phyloP scores from a whole-genome alignment of 2,888 invertebrate species.

The Entomobrya multifasciata region DNA sequence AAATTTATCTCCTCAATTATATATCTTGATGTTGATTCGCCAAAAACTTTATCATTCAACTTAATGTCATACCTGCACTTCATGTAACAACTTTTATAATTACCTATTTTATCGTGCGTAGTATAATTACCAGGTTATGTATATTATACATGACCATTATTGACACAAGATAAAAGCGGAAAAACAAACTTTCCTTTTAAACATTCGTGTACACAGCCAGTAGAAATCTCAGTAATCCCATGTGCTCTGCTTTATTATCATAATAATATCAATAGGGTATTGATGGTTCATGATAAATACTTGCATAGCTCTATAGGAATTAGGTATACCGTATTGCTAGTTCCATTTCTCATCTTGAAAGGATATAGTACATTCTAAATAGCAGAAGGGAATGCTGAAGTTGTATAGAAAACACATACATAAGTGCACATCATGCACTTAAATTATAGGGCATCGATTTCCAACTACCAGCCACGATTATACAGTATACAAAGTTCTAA shows the following conservation, averaged over 20 bases:
- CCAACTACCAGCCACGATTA: neutral
- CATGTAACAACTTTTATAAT: too few relatives aligned
- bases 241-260: neutral
- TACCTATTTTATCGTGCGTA: too few relatives aligned
- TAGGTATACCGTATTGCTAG: too few relatives aligned
- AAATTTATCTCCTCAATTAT: too few relatives aligned
- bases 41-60: too few relatives aligned
- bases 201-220: too few relatives aligned
- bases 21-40: too few relatives aligned
- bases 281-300: too few relatives aligned
- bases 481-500: neutral
- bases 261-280: neutral
- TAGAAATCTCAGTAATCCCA: neutral
- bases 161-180: slow-evolving; percentile 20
- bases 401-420: neutral
- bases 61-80: too few relatives aligned
- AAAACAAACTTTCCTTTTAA: slow-evolving; percentile 25
- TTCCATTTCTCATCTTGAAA: neutral
- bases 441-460: slow-evolving; percentile 1
- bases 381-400: neutral
- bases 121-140: too few relatives aligned
- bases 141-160: neutral
- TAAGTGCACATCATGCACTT: too few relatives aligned
- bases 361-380: neutral
- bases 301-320: too few relatives aligned